Conservation (phyloP, 2,113 vertebrate genomes). For the Colinus virginianus region DNA sequence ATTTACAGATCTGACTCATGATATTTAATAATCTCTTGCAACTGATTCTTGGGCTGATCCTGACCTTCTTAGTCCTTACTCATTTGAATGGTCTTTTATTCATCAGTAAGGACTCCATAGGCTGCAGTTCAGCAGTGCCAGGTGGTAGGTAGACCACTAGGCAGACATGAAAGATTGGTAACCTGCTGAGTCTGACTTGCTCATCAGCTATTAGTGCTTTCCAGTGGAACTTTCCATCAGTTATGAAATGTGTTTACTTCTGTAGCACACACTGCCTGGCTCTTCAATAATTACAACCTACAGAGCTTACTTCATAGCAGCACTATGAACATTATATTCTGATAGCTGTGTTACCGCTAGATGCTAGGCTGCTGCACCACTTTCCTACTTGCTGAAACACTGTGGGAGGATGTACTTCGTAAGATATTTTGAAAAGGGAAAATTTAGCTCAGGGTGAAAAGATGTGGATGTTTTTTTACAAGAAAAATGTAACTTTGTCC, state of each 20-base stretch:
- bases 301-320: conserved; percentile 20
- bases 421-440: conserved; percentile 48
- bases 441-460: conserved; percentile 45
- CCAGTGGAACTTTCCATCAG: background rate
- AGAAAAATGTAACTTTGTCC: background rate
- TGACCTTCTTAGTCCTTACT: background rate
- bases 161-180: background rate
- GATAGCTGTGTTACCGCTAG: conserved; percentile 20
- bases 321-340: background rate
- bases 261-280: conserved; percentile 8
- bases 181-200: background rate
- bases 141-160: background rate
- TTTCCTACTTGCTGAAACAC: conserved; percentile 38
- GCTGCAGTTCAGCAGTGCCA: background rate
- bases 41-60: background rate
- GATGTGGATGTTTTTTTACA: background rate
- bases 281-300: conserved; percentile 60
- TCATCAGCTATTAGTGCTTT: conserved; percentile 2
- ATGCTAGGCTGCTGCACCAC: conserved; percentile 32
- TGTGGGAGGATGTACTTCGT: conserved; percentile 55
- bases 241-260: conserved; percentile 53
- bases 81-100: background rate
- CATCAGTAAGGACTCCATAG: background rate
- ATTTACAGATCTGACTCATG: background rate
- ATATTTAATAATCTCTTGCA: background rate